phyloP scores from a whole-genome alignment of 2,113 vertebrate genomes.

The Gorsachius goisagi region DNA sequence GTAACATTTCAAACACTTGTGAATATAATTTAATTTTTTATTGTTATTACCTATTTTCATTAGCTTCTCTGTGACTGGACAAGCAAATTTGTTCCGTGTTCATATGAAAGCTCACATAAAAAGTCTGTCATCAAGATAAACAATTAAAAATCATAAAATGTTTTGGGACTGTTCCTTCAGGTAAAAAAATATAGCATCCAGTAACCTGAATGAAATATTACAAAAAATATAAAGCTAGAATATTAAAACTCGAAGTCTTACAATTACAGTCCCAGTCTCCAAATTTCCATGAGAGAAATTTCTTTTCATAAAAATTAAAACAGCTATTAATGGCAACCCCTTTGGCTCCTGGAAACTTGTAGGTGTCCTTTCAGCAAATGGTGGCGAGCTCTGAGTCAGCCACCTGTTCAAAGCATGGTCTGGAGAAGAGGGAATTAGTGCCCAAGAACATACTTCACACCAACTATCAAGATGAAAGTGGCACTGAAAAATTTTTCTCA shows the following conservation, averaged over 20 bases:
- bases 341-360: not conserved
- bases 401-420: not conserved
- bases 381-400: not conserved
- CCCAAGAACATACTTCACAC: not conserved
- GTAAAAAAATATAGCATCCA: not conserved
- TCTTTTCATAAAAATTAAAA: not conserved
- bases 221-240: not conserved
- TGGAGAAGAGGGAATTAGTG: not conserved
- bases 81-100: not conserved
- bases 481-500: not conserved
- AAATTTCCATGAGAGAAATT: not conserved
- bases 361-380: not conserved
- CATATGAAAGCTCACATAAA: constrained; percentile 7
- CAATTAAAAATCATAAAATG: not conserved
- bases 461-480: not conserved
- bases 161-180: not conserved
- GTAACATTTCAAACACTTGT: not conserved
- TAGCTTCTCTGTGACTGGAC: not conserved
- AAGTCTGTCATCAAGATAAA: not conserved
- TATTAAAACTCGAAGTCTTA: not conserved
- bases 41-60: not conserved
- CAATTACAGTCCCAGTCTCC: not conserved
- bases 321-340: not conserved
- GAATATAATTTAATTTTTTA: not conserved
- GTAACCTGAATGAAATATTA: not conserved